Percentiles rank a stretch among this genome's conserved stretches.
Evolutionary conservation across 2,113 vertebrate species (phyloP).

Genomic region (Pholis gunnellus): DNA sequence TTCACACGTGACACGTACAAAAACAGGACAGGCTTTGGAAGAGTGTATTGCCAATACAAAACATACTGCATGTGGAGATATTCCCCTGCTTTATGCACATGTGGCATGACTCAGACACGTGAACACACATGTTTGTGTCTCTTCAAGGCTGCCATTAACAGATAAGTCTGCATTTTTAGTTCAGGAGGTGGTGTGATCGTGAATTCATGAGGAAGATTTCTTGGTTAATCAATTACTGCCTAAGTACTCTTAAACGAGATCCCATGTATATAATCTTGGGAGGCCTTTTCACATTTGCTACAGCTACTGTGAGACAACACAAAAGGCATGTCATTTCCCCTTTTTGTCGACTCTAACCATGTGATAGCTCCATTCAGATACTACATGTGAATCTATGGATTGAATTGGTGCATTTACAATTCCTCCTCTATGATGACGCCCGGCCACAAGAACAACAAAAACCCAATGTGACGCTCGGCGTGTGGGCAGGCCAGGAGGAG

Average conservation of each 20-base stretch:
- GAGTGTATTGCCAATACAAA: neutral
- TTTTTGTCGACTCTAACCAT: neutral
- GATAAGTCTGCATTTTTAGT: neutral
- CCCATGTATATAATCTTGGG: neutral
- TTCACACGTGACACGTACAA: neutral
- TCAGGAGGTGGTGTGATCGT: neutral
- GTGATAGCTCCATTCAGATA: conserved; percentile 5
- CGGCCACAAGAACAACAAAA: conserved; percentile 48
- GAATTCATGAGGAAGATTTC: neutral
- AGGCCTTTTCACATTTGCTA: neutral
- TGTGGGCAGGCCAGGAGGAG: conserved; percentile 60
- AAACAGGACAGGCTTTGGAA: neutral
- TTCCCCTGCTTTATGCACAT: neutral
- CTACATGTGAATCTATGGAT: neutral
- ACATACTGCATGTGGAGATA: neutral
- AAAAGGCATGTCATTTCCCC: neutral
- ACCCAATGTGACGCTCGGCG: conserved; percentile 54
- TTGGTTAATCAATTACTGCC: conserved; percentile 1
- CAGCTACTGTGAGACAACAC: neutral
- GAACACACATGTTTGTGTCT: neutral
- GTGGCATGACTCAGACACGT: conserved; percentile 22
- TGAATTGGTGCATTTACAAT: neutral
- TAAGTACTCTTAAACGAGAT: neutral
- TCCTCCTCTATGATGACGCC: conserved; percentile 27
- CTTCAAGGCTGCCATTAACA: conserved; percentile 7